Conservation (phyloP, 2,797 vertebrate species). For the Acanthurus tractus region DNA sequence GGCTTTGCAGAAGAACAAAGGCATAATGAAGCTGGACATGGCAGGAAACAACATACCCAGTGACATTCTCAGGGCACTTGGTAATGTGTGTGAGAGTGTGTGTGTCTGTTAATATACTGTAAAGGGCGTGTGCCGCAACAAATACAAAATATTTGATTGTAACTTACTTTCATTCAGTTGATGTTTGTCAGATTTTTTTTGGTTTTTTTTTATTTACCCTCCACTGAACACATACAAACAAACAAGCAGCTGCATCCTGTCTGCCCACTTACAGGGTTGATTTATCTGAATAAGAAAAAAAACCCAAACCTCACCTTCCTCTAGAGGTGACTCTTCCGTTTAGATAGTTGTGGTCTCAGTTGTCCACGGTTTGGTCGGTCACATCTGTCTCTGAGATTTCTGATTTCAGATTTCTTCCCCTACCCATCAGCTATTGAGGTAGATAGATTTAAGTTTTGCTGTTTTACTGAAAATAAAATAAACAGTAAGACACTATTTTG, state of each 20-base stretch:
- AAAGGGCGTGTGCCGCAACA: background rate
- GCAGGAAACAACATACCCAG: slow-evolving; percentile 95
- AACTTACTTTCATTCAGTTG: background rate
- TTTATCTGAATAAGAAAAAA: background rate
- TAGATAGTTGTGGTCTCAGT: too few species aligned
- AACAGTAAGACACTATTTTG: background rate
- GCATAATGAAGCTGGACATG: slow-evolving; percentile 89
- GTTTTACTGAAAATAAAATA: background rate
- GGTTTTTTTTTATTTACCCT: background rate
- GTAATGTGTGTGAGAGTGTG: slow-evolving; percentile 70
- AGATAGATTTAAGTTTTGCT: background rate
- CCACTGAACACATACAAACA: background rate
- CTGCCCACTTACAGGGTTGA: background rate
- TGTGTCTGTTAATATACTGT: background rate
- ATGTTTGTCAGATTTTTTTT: background rate
- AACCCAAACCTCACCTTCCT: background rate
- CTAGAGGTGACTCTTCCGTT: background rate
- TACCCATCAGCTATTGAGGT: background rate
- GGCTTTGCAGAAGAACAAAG: slow-evolving; percentile 90
- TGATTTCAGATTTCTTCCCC: background rate
- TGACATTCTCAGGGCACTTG: slow-evolving; percentile 91
- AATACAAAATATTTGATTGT: background rate
- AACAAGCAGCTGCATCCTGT: slow-evolving; percentile 6
- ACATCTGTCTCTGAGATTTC: background rate
- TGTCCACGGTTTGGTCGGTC: too few species aligned